phyloP scores from a whole-genome alignment of 2,797 vertebrate species.

The Moxostoma hubbsi region DNA sequence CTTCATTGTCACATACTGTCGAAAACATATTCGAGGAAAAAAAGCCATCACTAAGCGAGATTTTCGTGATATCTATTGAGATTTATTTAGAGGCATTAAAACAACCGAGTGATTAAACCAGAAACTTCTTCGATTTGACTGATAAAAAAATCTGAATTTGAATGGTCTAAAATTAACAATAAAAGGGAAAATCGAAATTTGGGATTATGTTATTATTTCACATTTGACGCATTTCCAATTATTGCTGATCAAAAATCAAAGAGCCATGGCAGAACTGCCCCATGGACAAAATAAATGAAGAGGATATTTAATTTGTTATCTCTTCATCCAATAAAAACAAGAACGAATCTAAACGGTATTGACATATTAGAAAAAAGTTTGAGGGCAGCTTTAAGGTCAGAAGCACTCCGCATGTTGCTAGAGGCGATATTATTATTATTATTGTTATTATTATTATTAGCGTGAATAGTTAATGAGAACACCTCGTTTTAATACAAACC shows the following conservation, averaged over 20 bases:
- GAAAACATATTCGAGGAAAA: no score
- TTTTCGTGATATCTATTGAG: no score
- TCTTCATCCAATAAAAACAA: constrained; percentile 22
- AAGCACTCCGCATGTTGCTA: constrained; percentile 38
- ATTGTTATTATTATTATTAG: constrained; percentile 6
- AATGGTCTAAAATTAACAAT: not conserved
- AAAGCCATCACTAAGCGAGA: no score
- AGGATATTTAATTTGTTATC: constrained; percentile 40
- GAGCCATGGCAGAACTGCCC: constrained; percentile 3
- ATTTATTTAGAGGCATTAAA: no score
- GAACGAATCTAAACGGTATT: constrained; percentile 22
- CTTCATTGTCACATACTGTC: no score
- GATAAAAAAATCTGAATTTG: not conserved
- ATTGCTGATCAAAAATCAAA: not conserved
- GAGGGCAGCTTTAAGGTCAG: constrained; percentile 29
- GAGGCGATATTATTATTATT: constrained; percentile 28
- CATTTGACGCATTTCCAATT: not conserved
- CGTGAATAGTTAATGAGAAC: constrained; percentile 36
- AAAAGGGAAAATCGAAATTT: not conserved
- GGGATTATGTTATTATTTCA: not conserved
- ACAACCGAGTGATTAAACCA: no score
- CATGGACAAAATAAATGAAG: constrained; percentile 40
- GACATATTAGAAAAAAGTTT: constrained; percentile 29
- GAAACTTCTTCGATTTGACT: no score
- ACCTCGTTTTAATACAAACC: constrained; percentile 51